phyloP scores from a whole-genome alignment of 2,797 vertebrate species.

The Ambastaia sidthimunki region DNA sequence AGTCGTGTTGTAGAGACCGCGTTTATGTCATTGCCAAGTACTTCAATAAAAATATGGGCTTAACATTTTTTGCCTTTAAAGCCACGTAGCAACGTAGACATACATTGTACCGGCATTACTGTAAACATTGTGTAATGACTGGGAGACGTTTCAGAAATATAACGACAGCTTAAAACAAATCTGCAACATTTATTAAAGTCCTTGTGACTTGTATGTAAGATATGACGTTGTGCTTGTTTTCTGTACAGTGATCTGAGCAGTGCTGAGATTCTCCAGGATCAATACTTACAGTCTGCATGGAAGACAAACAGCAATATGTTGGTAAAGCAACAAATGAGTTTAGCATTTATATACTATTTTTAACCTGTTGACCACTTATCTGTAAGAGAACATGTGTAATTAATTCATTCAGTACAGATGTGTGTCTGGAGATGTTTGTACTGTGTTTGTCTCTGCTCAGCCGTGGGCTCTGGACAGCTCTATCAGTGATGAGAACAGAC shows the following conservation, averaged over 20 bases:
- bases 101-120: no score
- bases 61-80: no score
- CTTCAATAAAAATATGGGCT: no score
- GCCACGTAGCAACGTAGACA: no score
- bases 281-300: conserved; percentile 88
- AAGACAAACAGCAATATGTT: conserved; percentile 80
- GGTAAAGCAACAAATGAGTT: conserved; percentile 71
- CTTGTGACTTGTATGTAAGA: not conserved
- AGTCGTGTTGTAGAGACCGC: not conserved
- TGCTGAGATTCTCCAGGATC: conserved; percentile 80
- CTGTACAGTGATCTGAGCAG: conserved; percentile 76
- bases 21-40: no score
- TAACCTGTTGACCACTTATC: not conserved
- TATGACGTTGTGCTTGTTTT: not conserved
- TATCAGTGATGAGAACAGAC: conserved; percentile 93
- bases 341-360: not conserved
- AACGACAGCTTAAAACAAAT: no score
- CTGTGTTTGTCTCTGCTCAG: conserved; percentile 68
- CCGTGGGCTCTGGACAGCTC: conserved; percentile 93
- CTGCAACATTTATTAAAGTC: no score
- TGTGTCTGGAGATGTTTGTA: not conserved
- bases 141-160: no score
- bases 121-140: no score
- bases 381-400: not conserved
- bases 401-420: not conserved